Evolutionary conservation across 2,113 vertebrate genomes (phyloP).

Genomic region (Otus sunia): DNA sequence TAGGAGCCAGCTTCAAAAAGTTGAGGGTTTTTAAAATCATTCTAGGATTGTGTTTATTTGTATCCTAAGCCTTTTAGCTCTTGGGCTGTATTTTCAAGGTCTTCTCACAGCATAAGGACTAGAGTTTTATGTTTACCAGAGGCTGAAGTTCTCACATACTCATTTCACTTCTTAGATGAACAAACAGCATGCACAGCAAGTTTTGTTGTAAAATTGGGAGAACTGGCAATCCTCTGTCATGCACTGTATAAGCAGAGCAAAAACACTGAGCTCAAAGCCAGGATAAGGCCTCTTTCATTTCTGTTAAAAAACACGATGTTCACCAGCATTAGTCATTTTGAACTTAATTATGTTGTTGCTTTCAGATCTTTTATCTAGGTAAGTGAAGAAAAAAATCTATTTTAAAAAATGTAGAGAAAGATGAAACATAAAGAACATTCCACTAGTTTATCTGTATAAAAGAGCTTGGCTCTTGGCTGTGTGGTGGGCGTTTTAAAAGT

Average conservation of each 20-base stretch:
- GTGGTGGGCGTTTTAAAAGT: background rate
- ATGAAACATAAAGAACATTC: background rate
- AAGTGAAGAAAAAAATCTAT: background rate
- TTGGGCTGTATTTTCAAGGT: background rate
- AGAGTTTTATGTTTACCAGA: background rate
- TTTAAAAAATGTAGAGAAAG: background rate
- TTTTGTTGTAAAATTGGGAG: background rate
- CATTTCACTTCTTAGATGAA: background rate
- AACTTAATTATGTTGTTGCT: background rate
- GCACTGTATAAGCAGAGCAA: background rate
- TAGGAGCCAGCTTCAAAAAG: background rate
- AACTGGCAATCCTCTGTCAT: background rate
- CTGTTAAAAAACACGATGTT: background rate
- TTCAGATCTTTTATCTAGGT: background rate
- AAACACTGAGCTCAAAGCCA: background rate
- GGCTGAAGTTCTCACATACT: background rate
- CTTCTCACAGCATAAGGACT: background rate
- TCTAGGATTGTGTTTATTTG: background rate
- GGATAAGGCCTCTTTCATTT: background rate
- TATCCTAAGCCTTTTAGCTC: background rate
- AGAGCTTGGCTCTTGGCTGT: background rate
- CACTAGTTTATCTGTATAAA: background rate
- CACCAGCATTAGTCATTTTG: background rate
- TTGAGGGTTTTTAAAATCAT: rapidly evolving
- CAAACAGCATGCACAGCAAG: background rate